Evolutionary conservation across 2,888 invertebrate species (phyloP).

Genomic region (Apantesis nais): DNA sequence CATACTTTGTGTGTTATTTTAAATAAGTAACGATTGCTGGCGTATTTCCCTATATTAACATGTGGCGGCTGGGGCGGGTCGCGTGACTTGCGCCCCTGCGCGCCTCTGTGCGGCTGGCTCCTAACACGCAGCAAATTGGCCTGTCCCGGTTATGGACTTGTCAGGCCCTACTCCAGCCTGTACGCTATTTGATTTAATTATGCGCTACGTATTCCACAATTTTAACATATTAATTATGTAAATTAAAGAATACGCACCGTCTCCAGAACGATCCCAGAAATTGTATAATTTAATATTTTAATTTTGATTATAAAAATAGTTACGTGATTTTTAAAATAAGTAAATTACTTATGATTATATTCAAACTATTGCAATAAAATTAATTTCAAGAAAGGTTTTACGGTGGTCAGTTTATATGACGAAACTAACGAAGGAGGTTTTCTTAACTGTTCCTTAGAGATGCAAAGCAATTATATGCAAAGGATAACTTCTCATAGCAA

Average conservation of each 20-base stretch:
- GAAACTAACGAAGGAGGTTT: slow-evolving; percentile 66
- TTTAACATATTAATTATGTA: slow-evolving; percentile 37
- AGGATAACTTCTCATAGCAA: slow-evolving; percentile 76
- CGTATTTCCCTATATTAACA: slow-evolving; percentile 46
- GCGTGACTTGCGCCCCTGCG: slow-evolving; percentile 68
- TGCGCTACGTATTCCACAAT: slow-evolving; percentile 28
- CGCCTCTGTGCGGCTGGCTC: slow-evolving; percentile 37
- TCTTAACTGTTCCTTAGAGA: slow-evolving; percentile 77
- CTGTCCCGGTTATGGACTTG: slow-evolving; percentile 47
- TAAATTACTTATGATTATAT: not conserved
- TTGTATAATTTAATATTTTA: not conserved
- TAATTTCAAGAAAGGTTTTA: not conserved
- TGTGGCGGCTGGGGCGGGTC: slow-evolving; percentile 50
- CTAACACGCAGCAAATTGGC: slow-evolving; percentile 53
- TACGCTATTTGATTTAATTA: slow-evolving; percentile 47
- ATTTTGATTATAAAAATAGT: not conserved
- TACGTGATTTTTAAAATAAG: not conserved
- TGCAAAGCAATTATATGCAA: slow-evolving; percentile 82
- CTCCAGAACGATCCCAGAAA: slow-evolving; percentile 1
- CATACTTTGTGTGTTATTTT: slow-evolving; percentile 29
- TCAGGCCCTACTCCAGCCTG: slow-evolving; percentile 30
- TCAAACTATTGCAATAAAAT: not conserved
- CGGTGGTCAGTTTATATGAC: slow-evolving; percentile 42
- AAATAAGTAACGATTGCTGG: slow-evolving; percentile 40
- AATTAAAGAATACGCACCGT: slow-evolving; percentile 28